Evolutionary conservation across 2,113 vertebrate species (phyloP).

Genomic region (Ammodramus savannarum): DNA sequence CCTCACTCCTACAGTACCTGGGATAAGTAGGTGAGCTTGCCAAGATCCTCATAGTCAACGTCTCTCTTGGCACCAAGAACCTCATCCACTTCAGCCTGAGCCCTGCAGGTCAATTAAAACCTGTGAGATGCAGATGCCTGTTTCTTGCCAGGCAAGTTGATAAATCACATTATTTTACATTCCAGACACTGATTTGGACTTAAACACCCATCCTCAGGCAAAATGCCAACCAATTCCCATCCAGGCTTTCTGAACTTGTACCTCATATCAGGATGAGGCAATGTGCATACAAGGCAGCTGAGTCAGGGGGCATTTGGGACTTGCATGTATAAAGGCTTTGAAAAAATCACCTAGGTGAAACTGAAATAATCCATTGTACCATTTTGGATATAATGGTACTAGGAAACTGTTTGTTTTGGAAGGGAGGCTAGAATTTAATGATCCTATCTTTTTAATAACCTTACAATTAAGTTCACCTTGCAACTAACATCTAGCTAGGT

Average conservation of each 20-base stretch:
- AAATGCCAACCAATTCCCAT: not conserved
- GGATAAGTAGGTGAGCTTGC: conserved; percentile 82
- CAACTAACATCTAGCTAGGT: not conserved
- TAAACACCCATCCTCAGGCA: not conserved
- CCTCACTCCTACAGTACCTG: conserved; percentile 74
- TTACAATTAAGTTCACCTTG: not conserved
- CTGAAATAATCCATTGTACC: not conserved
- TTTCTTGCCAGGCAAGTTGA: not conserved
- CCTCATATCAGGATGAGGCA: not conserved
- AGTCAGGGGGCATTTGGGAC: not conserved
- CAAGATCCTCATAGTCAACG: conserved; percentile 84
- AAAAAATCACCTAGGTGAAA: not conserved
- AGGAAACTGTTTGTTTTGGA: not conserved
- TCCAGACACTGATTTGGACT: not conserved
- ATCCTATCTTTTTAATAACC: not conserved
- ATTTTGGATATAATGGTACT: not conserved
- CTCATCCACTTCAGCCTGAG: conserved; percentile 84
- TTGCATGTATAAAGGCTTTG: not conserved
- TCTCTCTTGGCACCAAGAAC: conserved; percentile 86
- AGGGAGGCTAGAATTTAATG: not conserved
- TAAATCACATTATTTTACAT: not conserved
- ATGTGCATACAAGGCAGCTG: accelerated
- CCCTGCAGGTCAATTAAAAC: conserved; percentile 63
- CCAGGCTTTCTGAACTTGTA: not conserved
- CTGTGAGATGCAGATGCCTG: not conserved